These are phyloP conservation scores for Micoletzkya japonica DNA, from an alignment of 2,888 invertebrate genomes.

Conservation along the genomic window DNA sequence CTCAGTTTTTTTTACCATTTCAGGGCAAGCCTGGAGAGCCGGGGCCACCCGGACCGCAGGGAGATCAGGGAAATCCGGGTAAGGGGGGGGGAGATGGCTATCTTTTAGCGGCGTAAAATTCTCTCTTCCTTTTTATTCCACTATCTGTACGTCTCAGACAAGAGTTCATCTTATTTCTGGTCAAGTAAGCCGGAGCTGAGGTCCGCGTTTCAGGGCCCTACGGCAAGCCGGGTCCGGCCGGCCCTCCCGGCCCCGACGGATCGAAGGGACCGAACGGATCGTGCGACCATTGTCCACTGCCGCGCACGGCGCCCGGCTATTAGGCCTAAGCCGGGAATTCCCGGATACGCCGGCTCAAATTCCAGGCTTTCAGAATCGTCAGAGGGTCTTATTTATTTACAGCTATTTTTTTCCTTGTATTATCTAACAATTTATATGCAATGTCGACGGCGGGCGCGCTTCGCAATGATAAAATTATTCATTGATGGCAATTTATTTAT, in stretches of 20 bases:
- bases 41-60: conserved; percentile 55
- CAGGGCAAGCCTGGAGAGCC: conserved; percentile 50
- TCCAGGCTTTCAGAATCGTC: no score
- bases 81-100: neutral
- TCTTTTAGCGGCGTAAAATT: neutral
- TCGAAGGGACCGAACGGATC: conserved; percentile 48
- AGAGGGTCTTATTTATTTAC: no score
- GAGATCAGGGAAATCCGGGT: conserved; percentile 60
- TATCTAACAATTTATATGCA: no score
- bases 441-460: no score
- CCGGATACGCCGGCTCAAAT: no score
- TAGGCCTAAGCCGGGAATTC: conserved; percentile 30
- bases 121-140: neutral
- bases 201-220: conserved; percentile 40
- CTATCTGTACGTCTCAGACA: neutral
- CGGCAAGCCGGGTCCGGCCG: conserved; percentile 55
- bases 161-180: neutral
- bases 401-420: no score
- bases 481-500: no score
- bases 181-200: neutral
- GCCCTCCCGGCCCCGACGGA: conserved; percentile 44
- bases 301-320: conserved; percentile 60
- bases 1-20: neutral
- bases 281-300: conserved; percentile 59
- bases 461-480: no score